Percentiles rank a stretch among this genome's conserved stretches.
Evolutionary conservation across 2,888 invertebrate genomes (phyloP).

Genomic region (Volucella bombylans): DNA sequence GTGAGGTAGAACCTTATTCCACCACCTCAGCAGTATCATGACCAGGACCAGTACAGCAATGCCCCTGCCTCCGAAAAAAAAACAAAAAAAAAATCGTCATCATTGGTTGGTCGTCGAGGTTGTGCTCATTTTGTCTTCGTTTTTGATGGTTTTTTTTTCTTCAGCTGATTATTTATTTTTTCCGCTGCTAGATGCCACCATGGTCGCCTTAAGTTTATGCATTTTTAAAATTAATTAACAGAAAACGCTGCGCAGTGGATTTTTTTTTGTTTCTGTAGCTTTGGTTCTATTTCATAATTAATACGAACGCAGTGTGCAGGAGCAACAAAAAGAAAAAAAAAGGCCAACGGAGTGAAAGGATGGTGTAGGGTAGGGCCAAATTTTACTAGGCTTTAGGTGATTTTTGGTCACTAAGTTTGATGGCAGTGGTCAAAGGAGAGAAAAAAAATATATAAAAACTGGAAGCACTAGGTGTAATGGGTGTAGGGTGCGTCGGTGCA

Average conservation of each 20-base stretch:
- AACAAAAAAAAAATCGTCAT: slow-evolving; percentile 44
- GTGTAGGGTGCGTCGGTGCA: slow-evolving; percentile 18
- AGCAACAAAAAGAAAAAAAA: too few species aligned
- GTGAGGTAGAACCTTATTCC: slow-evolving; percentile 68
- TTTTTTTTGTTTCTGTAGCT: slow-evolving; percentile 24
- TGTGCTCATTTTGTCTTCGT: slow-evolving; percentile 65
- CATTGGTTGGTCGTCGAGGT: slow-evolving; percentile 64
- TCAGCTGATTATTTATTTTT: slow-evolving; percentile 59
- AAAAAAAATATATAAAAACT: too few species aligned
- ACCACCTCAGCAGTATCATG: slow-evolving; percentile 16
- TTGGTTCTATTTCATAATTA: slow-evolving; percentile 57
- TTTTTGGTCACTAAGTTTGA: slow-evolving; percentile 39
- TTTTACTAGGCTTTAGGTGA: slow-evolving; percentile 32
- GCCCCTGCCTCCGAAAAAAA: slow-evolving; percentile 44
- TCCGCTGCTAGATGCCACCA: slow-evolving; percentile 57
- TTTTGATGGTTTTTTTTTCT: slow-evolving; percentile 43
- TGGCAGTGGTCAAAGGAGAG: not conserved
- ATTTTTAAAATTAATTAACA: slow-evolving; percentile 74
- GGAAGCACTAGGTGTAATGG: not conserved
- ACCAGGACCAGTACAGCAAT: slow-evolving; percentile 13
- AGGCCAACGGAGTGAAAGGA: not conserved
- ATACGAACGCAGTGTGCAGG: slow-evolving; percentile 35
- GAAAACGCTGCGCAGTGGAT: slow-evolving; percentile 49
- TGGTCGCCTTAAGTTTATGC: slow-evolving; percentile 69
- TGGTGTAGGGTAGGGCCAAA: slow-evolving; percentile 6